Base-by-base conservation (phyloP, 2,888 invertebrate species). In the Nipponacmea schrenckii region DNA sequence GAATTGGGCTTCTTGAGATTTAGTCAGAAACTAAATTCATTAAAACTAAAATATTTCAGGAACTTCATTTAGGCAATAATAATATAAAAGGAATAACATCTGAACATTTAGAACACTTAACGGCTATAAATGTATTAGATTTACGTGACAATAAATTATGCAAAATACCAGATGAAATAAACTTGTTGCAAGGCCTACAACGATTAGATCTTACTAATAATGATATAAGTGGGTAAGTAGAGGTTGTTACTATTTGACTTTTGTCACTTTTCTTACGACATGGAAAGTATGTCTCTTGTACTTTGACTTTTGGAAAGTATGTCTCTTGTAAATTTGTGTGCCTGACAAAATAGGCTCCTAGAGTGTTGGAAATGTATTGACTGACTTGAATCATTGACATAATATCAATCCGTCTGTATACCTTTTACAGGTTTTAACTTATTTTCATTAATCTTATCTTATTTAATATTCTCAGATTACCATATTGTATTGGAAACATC, bases 181-280 rank as follows among this genome's bases (percentile, higher is more conserved):
- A 93, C 17, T 89, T 93, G 74, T 88, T 96, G 70, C 92, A 94
- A 81, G 93, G 93, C 81, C 90, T 96, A 64, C 93, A 94, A 83
- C 92, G 95, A 79, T 91, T 97, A 66, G 96, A 97, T 90, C 89
- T 96, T 71, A 93, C 94, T 14, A 95, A 95, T 88, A 96, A 96
- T 87, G 92, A 92, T 80, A 90, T 92, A 73, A 87, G 89, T 44
- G 86, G 85, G 92, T 92, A 86, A 79, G 90, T 71, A n/a, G 12
- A 20, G 31, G 31, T 31, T 31, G 5, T 31, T 31, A n/a, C n/a
- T n/a, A n/a, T n/a, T n/a, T n/a, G n/a, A n/a, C n/a, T n/a, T n/a
- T n/a, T n/a, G n/a, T n/a, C n/a, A n/a, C n/a, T n/a, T n/a, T n/a
- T n/a, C n/a, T n/a, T n/a, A n/a, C n/a, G n/a, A n/a, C n/a, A n/a